Base-by-base conservation (phyloP, 2,888 invertebrate genomes). In the Drosophila barbarae region DNA sequence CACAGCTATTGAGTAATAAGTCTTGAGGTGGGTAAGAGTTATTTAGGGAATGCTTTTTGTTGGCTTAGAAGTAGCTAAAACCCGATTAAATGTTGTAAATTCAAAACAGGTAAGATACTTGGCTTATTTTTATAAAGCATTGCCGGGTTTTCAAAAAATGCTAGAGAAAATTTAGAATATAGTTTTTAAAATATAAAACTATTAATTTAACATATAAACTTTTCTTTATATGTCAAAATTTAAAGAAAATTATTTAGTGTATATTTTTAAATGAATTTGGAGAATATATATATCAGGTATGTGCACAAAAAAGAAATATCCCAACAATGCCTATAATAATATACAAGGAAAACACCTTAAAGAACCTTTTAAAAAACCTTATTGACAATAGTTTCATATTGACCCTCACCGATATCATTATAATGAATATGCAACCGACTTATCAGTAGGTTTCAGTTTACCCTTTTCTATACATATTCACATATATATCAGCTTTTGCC, bases 1-100 rank as follows among this genome's bases (percentile, higher is more conserved):
- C 35, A 28, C 46, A 30, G 0, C 53, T 50, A 32, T 46, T 52
- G 36, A 23, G 50, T 38, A 36, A 39, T 67, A 44, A 34, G 39
- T 60, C 55, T 57, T 60, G 36, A 61, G 63, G 59, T 46, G 34
- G 2, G 5, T 30, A 32, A 63, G 30, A 44, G 30, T 23, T 18
- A 12, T 21, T 53, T 13, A 8, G 32, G 30, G 18, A 30, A 47
- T 8, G 28, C 13, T 1, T 7, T 35, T 34, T 7, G 12, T 26
- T 13, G 8, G 8, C 23, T n/a, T 13, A 49, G 1, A 26, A 35
- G 26, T 36, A n/a, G 12, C 12, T 46, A 18, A 46, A 46, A 18
- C 18, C 18, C 6, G 26, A 30, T 30, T 12, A 12, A 15, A 18
- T 13, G 15, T 12, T 26, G 15, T 6, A 12, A 28, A 28, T 15